These are phyloP conservation scores for Rynchops niger DNA, from an alignment of 2,113 vertebrate genomes.

Conservation along the genomic window DNA sequence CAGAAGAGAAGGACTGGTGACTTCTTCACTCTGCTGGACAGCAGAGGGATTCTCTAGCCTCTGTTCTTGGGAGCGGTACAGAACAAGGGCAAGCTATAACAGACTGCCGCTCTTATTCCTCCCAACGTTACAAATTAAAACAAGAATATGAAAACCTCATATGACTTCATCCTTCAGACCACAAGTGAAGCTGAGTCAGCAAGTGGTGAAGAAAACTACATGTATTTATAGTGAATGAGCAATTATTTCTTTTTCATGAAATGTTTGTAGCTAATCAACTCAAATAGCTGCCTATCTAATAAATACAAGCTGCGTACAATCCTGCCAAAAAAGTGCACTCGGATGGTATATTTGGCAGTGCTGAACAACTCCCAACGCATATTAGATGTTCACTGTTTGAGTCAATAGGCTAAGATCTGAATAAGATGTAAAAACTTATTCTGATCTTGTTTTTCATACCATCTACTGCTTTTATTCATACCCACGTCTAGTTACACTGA, in stretches of 20 bases:
- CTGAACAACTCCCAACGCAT: not conserved
- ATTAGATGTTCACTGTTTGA: not conserved
- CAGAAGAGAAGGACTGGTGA: not conserved
- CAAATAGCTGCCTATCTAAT: slow-evolving; percentile 48
- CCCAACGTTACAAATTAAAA: not conserved
- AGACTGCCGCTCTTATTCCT: not conserved
- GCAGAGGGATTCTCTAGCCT: not conserved
- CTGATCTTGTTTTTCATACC: not conserved
- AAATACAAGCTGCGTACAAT: slow-evolving; percentile 14
- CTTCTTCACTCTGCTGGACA: not conserved
- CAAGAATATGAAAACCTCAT: not conserved
- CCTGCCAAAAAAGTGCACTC: not conserved
- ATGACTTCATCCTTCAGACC: slow-evolving; percentile 47
- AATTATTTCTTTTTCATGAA: slow-evolving; percentile 48
- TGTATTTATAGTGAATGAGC: slow-evolving; percentile 27
- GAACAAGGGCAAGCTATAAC: not conserved
- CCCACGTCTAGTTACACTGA: not conserved
- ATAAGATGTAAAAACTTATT: not conserved
- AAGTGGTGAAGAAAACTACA: slow-evolving; percentile 50
- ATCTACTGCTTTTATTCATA: not conserved
- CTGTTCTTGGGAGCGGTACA: not conserved
- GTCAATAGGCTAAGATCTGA: not conserved
- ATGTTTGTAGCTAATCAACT: slow-evolving; percentile 52
- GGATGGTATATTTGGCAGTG: slow-evolving; percentile 6
- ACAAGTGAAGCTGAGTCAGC: slow-evolving; percentile 62